Evolutionary conservation across 2,113 vertebrate genomes (phyloP), one percentile per base, ranked within the genome.

Genomic region (Trachemys scripta): DNA sequence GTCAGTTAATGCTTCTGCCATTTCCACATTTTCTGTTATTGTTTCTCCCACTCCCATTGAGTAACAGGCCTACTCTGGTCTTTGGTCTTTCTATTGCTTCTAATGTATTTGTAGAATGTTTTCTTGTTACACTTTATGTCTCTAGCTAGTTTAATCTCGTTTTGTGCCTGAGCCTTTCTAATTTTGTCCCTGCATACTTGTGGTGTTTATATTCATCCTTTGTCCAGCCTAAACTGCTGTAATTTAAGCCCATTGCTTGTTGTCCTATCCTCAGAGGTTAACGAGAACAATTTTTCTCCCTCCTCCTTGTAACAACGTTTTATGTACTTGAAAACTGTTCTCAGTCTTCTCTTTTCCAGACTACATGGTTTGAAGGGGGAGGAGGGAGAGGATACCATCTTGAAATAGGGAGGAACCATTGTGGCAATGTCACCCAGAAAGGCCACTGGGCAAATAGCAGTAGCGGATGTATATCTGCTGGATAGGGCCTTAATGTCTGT

Each of bases 301-400:
- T 38, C n/a, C 19, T 72, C 65, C 17, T 38, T 69, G 19, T 38
- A 69, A 20, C n/a, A 3, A 38, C 2, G 4, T 69, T 38, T 38
- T 38, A 69, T 38, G 65, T 22, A 38, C 35, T 38, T 38, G n/a
- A 38, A 72, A 72, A 38, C 35, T 38, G 20, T 72, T 72, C 62
- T n/a, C 9, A 22, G 65, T 72, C 19, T 72, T 20, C 65, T 72
- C 17, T 38, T 72, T 19, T 72, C 17, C 65, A 72, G n/a, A 38
- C n/a, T 72, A 38, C 20, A 72, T 22, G 86, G 84, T 88, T 95
- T 89, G 92, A 85, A 89, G 87, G 80, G 65, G 93, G 88, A 92
- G 91, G 84, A 90, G 65, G 88, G 57, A 95, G 84, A 94, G 87
- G 29, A 83, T 59, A 83, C 62, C 76, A 24, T 93, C 85, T 35